Evolutionary conservation across 2,113 vertebrate genomes (phyloP).

Genomic region (Buteo buteo): DNA sequence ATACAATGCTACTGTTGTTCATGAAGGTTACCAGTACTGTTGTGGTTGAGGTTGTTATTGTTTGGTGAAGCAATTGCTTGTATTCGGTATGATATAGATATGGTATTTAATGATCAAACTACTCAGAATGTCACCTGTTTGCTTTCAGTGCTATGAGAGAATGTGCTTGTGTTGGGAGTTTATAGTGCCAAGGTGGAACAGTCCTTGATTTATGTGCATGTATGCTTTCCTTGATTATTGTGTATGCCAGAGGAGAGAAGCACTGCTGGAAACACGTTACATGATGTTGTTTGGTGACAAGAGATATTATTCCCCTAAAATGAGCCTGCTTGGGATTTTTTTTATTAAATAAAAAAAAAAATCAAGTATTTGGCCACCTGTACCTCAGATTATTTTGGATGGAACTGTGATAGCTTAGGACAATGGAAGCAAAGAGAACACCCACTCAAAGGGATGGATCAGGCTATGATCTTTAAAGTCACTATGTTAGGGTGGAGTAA

Average conservation of each 20-base stretch:
- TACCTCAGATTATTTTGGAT: neutral
- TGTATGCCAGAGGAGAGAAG: neutral
- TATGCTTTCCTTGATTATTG: neutral
- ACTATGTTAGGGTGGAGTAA: neutral
- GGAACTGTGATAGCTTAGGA: neutral
- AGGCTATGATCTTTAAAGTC: neutral
- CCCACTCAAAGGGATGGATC: neutral
- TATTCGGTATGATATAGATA: neutral
- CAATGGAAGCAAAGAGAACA: neutral
- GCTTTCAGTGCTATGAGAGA: neutral
- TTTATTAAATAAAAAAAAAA: neutral
- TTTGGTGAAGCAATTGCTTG: neutral
- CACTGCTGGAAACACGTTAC: fast-evolving
- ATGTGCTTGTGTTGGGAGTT: neutral
- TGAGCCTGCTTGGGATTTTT: fast-evolving
- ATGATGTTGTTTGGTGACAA: neutral
- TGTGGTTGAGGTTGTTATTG: neutral
- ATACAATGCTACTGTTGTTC: neutral
- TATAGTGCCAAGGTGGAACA: neutral
- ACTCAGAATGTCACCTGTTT: neutral
- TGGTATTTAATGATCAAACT: neutral
- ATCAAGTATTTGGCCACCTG: neutral
- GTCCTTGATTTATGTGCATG: neutral
- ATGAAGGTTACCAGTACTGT: neutral
- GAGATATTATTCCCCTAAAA: neutral